phyloP scores from a whole-genome alignment of 2,888 invertebrate genomes.

The Phortica okadai region DNA sequence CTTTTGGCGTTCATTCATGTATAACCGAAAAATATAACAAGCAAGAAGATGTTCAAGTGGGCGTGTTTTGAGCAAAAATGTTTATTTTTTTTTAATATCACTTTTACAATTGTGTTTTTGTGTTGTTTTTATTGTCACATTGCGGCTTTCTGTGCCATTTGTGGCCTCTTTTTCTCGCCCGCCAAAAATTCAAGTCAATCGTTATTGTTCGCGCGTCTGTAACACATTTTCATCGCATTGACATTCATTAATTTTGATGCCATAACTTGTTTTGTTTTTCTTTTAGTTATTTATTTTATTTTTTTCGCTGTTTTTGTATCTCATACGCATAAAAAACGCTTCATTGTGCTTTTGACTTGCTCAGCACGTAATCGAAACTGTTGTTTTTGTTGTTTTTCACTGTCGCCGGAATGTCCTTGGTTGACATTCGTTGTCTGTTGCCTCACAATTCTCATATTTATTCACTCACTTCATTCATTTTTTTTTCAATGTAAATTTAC shows the following conservation, averaged over 20 bases:
- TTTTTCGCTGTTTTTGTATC: not conserved
- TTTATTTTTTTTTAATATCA: not conserved
- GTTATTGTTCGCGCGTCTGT: not conserved
- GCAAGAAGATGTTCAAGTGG: too few species aligned
- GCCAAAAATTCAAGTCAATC: not conserved
- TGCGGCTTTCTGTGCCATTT: not conserved
- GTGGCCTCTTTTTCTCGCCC: not conserved
- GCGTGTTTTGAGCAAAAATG: not conserved
- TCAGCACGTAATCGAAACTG: conserved; percentile 19
- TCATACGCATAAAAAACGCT: not conserved
- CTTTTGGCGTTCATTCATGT: not conserved
- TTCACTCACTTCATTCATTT: not conserved
- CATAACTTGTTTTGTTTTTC: not conserved
- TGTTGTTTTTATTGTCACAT: conserved; percentile 9
- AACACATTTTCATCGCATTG: not conserved
- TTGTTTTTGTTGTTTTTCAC: conserved; percentile 13
- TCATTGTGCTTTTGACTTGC: not conserved
- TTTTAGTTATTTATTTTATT: not conserved
- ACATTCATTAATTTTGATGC: not conserved
- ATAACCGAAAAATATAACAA: too few species aligned
- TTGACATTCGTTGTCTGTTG: not conserved
- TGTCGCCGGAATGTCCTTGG: conserved; percentile 15
- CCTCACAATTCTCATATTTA: not conserved
- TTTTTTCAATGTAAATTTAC: not conserved
- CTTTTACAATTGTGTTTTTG: not conserved